phyloP scores from a whole-genome alignment of 2,888 invertebrate genomes.

The Nysson spinosus region DNA sequence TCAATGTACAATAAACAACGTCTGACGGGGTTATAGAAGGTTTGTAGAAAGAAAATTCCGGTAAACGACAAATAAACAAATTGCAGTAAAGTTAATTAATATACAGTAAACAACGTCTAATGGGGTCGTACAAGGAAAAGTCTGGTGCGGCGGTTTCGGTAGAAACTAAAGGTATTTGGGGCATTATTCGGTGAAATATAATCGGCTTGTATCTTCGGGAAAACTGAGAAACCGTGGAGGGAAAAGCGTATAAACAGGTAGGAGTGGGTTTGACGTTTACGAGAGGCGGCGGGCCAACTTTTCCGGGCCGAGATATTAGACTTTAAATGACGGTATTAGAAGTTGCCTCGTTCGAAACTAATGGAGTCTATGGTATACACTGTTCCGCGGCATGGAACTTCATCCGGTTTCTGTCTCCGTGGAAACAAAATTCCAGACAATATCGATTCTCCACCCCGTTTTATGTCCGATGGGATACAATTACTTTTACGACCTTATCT shows the following conservation, averaged over 20 bases:
- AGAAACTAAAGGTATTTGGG: no score
- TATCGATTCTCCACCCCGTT: background rate
- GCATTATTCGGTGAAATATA: slow-evolving; percentile 25
- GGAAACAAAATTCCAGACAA: slow-evolving; percentile 12
- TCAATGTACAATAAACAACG: no score
- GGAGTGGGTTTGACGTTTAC: slow-evolving; percentile 54
- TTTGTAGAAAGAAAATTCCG: no score
- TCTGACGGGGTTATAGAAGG: no score
- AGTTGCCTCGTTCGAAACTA: slow-evolving; percentile 52
- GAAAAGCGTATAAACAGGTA: slow-evolving; percentile 28
- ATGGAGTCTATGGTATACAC: slow-evolving; percentile 29
- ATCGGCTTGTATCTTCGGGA: slow-evolving; percentile 9
- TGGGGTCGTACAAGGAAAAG: no score
- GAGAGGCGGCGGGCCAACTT: slow-evolving; percentile 50
- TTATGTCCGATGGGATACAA: no score
- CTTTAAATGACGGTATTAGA: slow-evolving; percentile 61
- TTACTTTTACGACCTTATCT: no score
- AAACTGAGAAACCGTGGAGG: slow-evolving; percentile 12
- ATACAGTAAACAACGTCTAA: no score
- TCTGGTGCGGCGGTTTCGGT: background rate
- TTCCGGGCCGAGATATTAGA: slow-evolving; percentile 54
- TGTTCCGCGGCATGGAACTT: slow-evolving; percentile 23
- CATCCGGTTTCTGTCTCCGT: background rate
- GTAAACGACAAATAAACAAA: no score
- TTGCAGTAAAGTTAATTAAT: no score